Evolutionary conservation across 2,113 vertebrate species (phyloP).

Genomic region (Tursiops truncatus): DNA sequence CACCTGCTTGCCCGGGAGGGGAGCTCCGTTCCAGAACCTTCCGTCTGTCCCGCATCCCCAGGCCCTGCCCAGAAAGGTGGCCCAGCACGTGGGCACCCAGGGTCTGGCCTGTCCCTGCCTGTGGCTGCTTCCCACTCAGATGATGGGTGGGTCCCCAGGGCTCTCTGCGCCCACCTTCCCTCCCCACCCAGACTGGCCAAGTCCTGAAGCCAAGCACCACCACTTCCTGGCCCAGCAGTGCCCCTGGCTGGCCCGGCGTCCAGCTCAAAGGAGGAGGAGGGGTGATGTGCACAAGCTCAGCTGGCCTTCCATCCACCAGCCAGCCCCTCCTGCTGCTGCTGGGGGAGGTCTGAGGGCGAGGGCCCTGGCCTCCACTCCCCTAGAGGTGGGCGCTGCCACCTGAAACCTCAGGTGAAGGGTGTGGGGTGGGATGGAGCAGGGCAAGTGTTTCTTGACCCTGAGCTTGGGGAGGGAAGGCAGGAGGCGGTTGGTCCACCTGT

Average conservation of each 20-base stretch:
- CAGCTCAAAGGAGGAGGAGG: background rate
- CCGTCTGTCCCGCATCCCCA: too few relatives aligned
- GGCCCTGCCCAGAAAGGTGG: background rate
- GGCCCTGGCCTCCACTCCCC: rapidly evolving
- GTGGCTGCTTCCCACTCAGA: background rate
- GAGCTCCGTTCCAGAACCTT: background rate
- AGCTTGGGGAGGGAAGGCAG: too few relatives aligned
- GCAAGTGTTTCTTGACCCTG: background rate
- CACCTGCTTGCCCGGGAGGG: background rate
- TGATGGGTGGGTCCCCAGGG: too few relatives aligned
- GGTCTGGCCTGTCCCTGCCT: background rate
- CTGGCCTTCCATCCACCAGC: rapidly evolving
- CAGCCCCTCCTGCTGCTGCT: background rate
- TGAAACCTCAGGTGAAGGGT: background rate
- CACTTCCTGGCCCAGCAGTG: background rate
- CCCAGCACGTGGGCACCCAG: rapidly evolving
- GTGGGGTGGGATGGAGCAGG: background rate
- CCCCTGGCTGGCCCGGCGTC: rapidly evolving
- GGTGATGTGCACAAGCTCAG: background rate
- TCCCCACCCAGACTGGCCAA: background rate
- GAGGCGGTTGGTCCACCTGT: too few relatives aligned
- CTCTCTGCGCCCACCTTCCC: rapidly evolving
- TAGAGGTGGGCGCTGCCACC: rapidly evolving
- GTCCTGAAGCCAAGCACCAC: background rate
- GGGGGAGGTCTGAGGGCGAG: too few relatives aligned